These are phyloP conservation scores for Epinotia ramella DNA, from an alignment of 2,888 invertebrate genomes.

Conservation along the genomic window DNA sequence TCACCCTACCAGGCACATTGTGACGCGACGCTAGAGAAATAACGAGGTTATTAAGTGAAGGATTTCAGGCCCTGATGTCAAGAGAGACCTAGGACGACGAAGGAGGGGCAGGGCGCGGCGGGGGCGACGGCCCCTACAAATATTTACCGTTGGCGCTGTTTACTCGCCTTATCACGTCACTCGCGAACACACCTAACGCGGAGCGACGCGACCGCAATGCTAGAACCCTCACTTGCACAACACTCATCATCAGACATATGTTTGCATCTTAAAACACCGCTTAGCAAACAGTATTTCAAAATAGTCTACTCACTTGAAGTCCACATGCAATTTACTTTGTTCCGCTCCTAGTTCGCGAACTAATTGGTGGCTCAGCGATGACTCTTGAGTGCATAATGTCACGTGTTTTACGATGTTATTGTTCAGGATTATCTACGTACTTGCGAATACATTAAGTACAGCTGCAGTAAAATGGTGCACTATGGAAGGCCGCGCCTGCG, in stretches of 20 bases:
- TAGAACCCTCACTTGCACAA: conserved; percentile 50
- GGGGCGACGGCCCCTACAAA: conserved; percentile 68
- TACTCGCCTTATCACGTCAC: conserved; percentile 70
- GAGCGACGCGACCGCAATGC: conserved; percentile 47
- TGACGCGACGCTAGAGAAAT: conserved; percentile 3
- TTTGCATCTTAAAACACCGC: conserved; percentile 2
- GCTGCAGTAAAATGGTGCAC: conserved; percentile 13
- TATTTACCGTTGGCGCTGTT: conserved; percentile 72
- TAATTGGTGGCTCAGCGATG: conserved; percentile 16
- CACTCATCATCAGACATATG: conserved; percentile 34
- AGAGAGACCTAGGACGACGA: conserved; percentile 41
- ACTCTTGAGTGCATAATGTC: conserved; percentile 19
- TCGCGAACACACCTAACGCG: conserved; percentile 63
- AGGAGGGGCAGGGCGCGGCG: conserved; percentile 48
- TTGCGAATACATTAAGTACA: neutral
- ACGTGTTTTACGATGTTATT: conserved; percentile 31
- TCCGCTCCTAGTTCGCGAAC: conserved; percentile 10
- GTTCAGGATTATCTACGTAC: conserved; percentile 11
- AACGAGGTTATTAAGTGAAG: conserved; percentile 8
- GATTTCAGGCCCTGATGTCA: conserved; percentile 6
- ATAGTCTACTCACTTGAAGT: conserved; percentile 18
- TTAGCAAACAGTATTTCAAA: neutral
- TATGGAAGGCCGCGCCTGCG: conserved; percentile 31
- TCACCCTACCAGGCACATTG: conserved; percentile 15
- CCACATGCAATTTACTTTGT: neutral